Percentiles rank a stretch among this genome's conserved stretches.
Conservation (phyloP, 2,888 invertebrate species). For the Conomelus anceps region DNA sequence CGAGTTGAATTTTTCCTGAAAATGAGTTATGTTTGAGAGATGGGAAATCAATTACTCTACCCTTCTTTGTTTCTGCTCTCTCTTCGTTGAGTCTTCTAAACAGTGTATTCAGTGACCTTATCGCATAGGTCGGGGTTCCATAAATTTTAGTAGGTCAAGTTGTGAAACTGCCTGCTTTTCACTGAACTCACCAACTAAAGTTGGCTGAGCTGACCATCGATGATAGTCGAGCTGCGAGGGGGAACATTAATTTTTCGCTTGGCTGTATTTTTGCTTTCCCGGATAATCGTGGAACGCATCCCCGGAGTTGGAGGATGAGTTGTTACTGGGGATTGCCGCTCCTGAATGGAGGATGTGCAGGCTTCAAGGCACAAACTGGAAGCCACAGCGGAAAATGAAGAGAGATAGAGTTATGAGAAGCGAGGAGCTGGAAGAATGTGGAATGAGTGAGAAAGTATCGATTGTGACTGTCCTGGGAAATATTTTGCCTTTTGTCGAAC, state of each 20-base stretch:
- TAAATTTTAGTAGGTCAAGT: background rate
- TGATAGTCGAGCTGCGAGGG: background rate
- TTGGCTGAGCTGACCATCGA: background rate
- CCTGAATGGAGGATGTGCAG: background rate
- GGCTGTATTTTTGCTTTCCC: background rate
- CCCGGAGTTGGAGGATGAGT: background rate
- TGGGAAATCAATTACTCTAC: too few relatives aligned
- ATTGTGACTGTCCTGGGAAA: background rate
- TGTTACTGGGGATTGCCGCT: background rate
- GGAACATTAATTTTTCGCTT: background rate
- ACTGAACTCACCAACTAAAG: background rate
- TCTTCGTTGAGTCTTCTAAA: too few relatives aligned
- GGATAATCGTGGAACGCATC: background rate
- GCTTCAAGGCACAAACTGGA: background rate
- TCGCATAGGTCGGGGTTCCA: background rate
- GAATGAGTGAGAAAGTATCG: background rate
- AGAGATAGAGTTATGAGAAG: background rate
- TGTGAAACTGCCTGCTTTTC: background rate
- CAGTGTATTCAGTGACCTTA: too few relatives aligned
- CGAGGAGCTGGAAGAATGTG: background rate
- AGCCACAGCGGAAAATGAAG: background rate
- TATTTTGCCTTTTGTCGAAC: background rate
- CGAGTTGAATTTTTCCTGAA: too few relatives aligned
- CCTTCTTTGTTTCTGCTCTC: too few relatives aligned
- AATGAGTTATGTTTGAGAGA: too few relatives aligned